Evolutionary conservation across 1,140 invertebrate species (phyloP), one percentile per base, ranked within the genome.

Genomic region (Triops cancriformis): DNA sequence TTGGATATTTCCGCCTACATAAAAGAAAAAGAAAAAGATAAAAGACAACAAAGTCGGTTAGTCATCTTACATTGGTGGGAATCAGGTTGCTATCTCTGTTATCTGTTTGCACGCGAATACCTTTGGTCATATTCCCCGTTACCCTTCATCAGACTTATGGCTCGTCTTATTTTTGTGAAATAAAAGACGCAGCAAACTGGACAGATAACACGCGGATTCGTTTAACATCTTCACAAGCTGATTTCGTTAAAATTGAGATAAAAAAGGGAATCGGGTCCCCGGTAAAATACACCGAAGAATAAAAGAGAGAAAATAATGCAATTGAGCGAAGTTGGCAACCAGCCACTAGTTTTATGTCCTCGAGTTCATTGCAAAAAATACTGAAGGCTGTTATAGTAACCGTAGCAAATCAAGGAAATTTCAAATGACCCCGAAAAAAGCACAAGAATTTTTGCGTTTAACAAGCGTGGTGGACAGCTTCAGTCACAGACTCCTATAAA

Each of bases 1-100:
- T 91, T 91, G n/a, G 87, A 87, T 79, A 91, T 90, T 83, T 91
- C 90, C 37, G 88, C 89, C 88, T 89, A 84, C 23, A 86, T 86
- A 75, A 27, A 81, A 79, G 82, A 77, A 81, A 81, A 80, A 27
- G 51, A 6, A 73, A 27, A 75, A 78, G 42, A 76, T 23, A 11
- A 18, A 64, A 64, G 1, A 14, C 14, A 64, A 14, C 14, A 64
- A 64, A 64, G 51, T 64, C 14, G 14, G 51, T 64, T 64, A 64
- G 51, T 64, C 51, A 64, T 18, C 51, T n/a, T 64, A n/a, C 51
- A 18, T 14, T 14, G 51, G 11, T 64, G 14, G 23, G 23, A 64
- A n/a, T 64, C 51, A 23, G 14, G 18, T 64, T n/a, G 14, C 51
- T n/a, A n/a, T n/a, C n/a, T n/a, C n/a, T n/a, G n/a, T 64, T 64